Percentiles rank a stretch among this genome's conserved stretches.
Evolutionary conservation across 2,113 vertebrate species (phyloP).

Genomic region (Oxyura jamaicensis): DNA sequence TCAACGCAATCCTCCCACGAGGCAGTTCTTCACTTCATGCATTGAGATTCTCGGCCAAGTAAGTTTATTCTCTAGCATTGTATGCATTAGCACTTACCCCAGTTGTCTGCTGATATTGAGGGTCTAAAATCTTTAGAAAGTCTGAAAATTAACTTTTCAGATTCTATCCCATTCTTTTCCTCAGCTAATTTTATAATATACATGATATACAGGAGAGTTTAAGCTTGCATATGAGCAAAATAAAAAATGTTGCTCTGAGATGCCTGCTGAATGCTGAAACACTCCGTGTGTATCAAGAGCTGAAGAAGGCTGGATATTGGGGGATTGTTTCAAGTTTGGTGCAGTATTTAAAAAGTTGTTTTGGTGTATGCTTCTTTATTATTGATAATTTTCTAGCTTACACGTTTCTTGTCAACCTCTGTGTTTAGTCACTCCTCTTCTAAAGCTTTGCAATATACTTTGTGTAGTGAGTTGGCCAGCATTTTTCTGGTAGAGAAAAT

Average conservation of each 20-base stretch:
- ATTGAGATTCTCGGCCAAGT: conserved; percentile 97
- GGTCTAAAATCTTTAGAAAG: background rate
- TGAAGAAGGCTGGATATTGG: background rate
- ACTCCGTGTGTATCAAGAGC: background rate
- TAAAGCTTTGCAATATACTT: background rate
- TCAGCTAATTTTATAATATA: background rate
- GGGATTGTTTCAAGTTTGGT: background rate
- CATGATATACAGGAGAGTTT: background rate
- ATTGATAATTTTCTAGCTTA: background rate
- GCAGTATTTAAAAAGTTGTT: background rate
- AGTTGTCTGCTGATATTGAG: accelerated
- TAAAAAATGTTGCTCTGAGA: background rate
- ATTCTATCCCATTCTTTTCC: background rate
- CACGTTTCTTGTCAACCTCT: accelerated
- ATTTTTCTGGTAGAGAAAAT: background rate
- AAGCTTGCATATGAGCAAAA: background rate
- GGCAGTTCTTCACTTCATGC: conserved; percentile 95
- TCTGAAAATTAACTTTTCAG: background rate
- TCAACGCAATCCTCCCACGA: conserved; percentile 91
- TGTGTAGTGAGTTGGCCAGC: background rate
- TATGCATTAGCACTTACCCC: background rate
- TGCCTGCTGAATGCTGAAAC: background rate
- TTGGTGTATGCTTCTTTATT: background rate
- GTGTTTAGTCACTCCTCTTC: background rate
- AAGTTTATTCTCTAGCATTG: background rate